phyloP scores from a whole-genome alignment of 1,140 invertebrate genomes.

The Scylla paramamosain region DNA sequence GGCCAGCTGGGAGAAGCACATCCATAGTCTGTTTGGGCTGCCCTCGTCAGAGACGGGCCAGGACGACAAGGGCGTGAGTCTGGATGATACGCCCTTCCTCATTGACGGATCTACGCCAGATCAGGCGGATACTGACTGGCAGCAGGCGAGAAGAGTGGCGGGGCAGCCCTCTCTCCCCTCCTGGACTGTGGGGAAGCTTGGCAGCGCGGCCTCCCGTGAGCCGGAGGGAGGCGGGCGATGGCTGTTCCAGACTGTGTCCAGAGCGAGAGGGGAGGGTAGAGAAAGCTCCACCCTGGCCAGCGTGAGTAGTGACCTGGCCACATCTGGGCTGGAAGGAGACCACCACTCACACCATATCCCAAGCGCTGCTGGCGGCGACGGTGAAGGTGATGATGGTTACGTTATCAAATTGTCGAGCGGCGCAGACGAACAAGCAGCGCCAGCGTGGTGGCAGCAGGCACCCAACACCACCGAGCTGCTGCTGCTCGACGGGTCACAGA shows the following conservation, averaged over 20 bases:
- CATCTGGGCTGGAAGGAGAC: not conserved
- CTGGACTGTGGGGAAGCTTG: constrained; percentile 16
- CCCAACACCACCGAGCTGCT: constrained; percentile 50
- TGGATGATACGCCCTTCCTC: constrained; percentile 68
- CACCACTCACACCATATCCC: not conserved
- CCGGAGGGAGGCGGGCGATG: not conserved
- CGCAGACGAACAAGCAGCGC: not conserved
- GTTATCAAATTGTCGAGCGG: constrained; percentile 49
- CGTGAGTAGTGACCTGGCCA: not conserved
- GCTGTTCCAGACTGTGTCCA: not conserved
- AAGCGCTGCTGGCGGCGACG: not conserved
- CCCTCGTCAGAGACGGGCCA: constrained; percentile 25
- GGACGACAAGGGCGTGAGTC: constrained; percentile 41
- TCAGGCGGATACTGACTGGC: not conserved
- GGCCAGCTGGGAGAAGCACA: constrained; percentile 62
- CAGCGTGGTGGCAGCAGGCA: constrained; percentile 53
- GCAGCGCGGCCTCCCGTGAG: not conserved
- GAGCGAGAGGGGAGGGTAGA: not conserved
- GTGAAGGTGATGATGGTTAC: not conserved
- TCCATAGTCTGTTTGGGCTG: constrained; percentile 60
- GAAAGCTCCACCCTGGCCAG: not conserved
- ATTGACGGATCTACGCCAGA: constrained; percentile 7
- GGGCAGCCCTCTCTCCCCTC: not conserved
- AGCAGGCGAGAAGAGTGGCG: not conserved
- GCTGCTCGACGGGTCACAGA: constrained; percentile 52